Evolutionary conservation across 1,140 invertebrate species (phyloP), one percentile per base, ranked within the genome.

Genomic region (Scaptomyza montana): DNA sequence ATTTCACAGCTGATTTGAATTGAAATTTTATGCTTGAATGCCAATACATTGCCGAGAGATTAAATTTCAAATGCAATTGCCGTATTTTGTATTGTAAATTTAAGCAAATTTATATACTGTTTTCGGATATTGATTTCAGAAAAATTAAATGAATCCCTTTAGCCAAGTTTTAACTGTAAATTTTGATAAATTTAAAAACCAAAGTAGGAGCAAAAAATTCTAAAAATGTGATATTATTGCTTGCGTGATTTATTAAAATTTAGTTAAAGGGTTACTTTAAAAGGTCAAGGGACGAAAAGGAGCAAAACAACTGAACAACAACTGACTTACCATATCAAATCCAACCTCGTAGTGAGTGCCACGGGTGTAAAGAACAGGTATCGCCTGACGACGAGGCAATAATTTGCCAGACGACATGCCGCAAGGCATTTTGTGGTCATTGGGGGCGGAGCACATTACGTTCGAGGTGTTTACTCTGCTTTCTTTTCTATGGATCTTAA

Each of bases 321-420:
- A n/a, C n/a, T n/a, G n/a, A 13, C 90, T 95, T 93, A 97, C 96
- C 89, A 97, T 95, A 93, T 97, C 96, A 86, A 94, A 97, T 70
- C 97, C 97, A 43, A 97, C 95, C 91, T 97, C 96, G 90, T 97
- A 97, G 89, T 97, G 95, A 1, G 95, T 96, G 61, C 97, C 97
- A 74, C 93, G 93, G 1, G 95, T 94, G 86, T 96, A 95, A 57
- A 97, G 93, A 21, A 97, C 94, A 0, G 96, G 96, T 45, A 98
- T 94, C 5, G 93, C 94, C 55, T 94, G 94, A 19, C 95, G 93
- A 55, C 95, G 93, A 39, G 90, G 89, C 46, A 90, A 46, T 39
- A 78, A 76, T 59, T 63, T 80, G 41, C 69, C 69, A 50, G 82
- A 89, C 39, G 84, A 89, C 80, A 89, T 89, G 62, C 10, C 64